phyloP scores from a whole-genome alignment of 2,113 vertebrate genomes.

The Microtus ochrogaster region DNA sequence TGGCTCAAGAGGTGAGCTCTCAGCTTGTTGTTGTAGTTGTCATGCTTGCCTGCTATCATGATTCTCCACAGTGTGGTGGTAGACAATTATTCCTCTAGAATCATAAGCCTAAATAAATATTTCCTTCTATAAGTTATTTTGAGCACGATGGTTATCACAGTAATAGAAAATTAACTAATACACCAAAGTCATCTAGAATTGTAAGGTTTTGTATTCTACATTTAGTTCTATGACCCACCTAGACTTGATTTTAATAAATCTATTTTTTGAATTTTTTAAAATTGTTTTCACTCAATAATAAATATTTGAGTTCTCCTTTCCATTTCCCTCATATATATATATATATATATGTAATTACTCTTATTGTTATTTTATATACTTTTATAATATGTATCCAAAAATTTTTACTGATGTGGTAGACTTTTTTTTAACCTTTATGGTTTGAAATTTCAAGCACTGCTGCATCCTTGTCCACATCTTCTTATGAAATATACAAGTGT shows the following conservation, averaged over 20 bases:
- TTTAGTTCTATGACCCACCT: not conserved
- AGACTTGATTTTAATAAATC: constrained; percentile 31
- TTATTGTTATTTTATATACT: not conserved
- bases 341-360: not conserved
- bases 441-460: constrained; percentile 3
- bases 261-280: not conserved
- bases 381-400: not conserved
- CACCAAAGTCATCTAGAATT: not conserved
- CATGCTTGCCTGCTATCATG: not conserved
- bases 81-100: not conserved
- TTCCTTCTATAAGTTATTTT: not conserved
- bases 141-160: not conserved
- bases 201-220: constrained; percentile 35
- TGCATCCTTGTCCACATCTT: not conserved
- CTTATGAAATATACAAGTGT: not conserved
- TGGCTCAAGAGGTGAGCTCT: not conserved
- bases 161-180: not conserved
- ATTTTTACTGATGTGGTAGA: not conserved
- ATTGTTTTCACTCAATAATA: not conserved
- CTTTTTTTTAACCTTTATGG: not conserved
- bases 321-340: too few relatives aligned
- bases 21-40: not conserved
- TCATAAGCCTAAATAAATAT: not conserved
- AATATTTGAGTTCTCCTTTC: not conserved
- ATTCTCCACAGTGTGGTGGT: not conserved